A percentile compares a stretch with the other conserved stretches of the same genome.
phyloP scores from a whole-genome alignment of 2,888 invertebrate species.

The Bruchidius siliquastri region DNA sequence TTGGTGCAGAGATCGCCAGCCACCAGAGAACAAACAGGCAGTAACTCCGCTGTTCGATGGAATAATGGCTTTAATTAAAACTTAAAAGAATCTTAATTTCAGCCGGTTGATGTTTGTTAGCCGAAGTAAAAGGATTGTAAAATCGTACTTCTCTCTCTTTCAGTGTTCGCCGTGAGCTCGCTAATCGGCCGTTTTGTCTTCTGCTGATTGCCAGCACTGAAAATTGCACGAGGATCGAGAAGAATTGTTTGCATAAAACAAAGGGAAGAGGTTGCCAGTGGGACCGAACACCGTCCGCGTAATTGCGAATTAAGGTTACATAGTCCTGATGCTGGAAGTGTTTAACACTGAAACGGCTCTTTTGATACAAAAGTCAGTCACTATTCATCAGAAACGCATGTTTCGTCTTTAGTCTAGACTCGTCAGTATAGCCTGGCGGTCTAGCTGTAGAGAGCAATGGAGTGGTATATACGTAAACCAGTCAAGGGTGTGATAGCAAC shows the following conservation, averaged over 20 bases:
- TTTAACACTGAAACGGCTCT: no score
- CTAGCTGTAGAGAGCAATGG: no score
- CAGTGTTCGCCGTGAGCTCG: slow-evolving; percentile 26
- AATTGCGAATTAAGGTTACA: no score
- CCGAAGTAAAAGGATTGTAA: slow-evolving; percentile 39
- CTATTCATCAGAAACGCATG: no score
- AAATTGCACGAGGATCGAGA: not conserved
- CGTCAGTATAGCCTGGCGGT: no score
- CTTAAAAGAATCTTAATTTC: slow-evolving; percentile 41
- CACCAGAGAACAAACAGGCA: slow-evolving; percentile 26
- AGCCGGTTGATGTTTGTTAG: slow-evolving; percentile 38
- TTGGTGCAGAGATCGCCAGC: not conserved
- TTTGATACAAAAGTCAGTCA: no score
- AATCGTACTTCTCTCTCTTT: slow-evolving; percentile 7
- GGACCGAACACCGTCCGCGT: no score
- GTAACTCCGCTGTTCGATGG: slow-evolving; percentile 31
- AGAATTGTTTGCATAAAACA: not conserved
- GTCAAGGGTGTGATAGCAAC: no score
- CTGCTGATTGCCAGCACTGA: slow-evolving; percentile 13
- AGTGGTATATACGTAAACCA: no score
- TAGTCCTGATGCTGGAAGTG: no score
- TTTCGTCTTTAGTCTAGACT: no score
- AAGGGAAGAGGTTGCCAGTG: not conserved
- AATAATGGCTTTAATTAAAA: slow-evolving; percentile 43
- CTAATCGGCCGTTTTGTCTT: slow-evolving; percentile 34